Evolutionary conservation across 2,113 vertebrate species (phyloP).

Genomic region (Montifringilla adamsi): DNA sequence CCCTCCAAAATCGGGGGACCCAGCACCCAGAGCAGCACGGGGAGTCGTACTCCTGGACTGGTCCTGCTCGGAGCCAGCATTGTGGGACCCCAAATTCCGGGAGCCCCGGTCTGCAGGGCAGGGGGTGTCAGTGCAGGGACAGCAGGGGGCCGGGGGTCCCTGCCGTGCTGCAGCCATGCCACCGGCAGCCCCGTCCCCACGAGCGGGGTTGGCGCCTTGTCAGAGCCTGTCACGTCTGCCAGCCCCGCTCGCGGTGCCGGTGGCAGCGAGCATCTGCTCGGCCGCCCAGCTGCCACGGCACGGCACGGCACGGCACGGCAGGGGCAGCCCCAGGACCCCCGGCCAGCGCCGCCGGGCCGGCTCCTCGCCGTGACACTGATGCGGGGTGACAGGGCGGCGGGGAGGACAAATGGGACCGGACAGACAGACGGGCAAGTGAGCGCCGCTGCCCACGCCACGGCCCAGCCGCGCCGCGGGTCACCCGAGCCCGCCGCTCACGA

Average conservation of each 20-base stretch:
- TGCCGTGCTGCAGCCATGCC: background rate
- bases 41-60: background rate
- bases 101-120: background rate
- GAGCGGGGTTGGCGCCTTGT: background rate
- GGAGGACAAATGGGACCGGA: background rate
- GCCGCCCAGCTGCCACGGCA: conserved; percentile 69
- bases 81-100: background rate
- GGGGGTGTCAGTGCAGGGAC: background rate
- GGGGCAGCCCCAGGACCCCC: conserved; percentile 48
- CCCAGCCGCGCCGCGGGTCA: background rate
- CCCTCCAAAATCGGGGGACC: background rate
- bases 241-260: conserved; percentile 49
- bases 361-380: background rate
- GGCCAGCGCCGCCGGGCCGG: background rate
- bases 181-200: background rate
- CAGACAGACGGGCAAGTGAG: background rate
- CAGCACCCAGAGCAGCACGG: background rate
- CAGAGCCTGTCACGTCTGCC: background rate
- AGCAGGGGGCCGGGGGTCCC: background rate
- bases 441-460: background rate
- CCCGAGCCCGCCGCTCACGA: background rate
- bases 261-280: conserved; percentile 86
- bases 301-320: background rate
- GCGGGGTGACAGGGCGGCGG: background rate
- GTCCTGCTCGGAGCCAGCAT: no score